Percentiles rank a stretch among this genome's conserved stretches.
Evolutionary conservation across 2,888 invertebrate species (phyloP).

Genomic region (Catocala sponsa): DNA sequence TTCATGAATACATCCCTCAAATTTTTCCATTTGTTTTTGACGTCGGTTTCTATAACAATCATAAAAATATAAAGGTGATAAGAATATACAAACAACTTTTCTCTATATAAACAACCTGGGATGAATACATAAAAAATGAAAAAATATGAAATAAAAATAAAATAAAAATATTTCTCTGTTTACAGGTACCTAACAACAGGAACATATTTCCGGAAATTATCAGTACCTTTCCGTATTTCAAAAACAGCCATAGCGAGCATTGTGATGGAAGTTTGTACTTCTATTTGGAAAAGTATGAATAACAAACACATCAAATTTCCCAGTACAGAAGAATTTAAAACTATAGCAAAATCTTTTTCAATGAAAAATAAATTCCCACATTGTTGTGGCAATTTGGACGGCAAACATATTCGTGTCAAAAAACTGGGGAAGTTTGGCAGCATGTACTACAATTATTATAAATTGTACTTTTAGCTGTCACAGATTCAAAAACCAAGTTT

Average conservation of each 20-base stretch:
- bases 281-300: conserved; percentile 31
- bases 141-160: conserved; percentile 2
- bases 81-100: neutral
- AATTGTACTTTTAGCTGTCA: conserved; percentile 37
- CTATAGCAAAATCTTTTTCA: conserved; percentile 27
- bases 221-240: conserved; percentile 34
- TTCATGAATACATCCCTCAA: conserved; percentile 38
- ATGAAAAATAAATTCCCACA: conserved; percentile 35
- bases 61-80: conserved; percentile 16
- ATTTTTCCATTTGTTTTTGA: conserved; percentile 33
- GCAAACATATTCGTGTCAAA: conserved; percentile 23
- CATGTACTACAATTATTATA: conserved; percentile 39
- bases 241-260: conserved; percentile 38
- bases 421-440: no score
- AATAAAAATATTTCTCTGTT: conserved; percentile 2
- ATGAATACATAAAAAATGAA: no score
- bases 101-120: no score
- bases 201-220: conserved; percentile 36
- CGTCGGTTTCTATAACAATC: conserved; percentile 31
- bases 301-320: conserved; percentile 32
- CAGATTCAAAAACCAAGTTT: conserved; percentile 40
- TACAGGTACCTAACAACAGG: conserved; percentile 34
- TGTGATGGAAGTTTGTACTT: conserved; percentile 28
- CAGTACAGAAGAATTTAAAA: conserved; percentile 20
- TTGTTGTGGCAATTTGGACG: conserved; percentile 38